Percentiles rank a stretch among this genome's conserved stretches.
These are phyloP conservation scores for Platysteira castanea DNA, from an alignment of 2,113 vertebrate genomes.

Conservation along the genomic window DNA sequence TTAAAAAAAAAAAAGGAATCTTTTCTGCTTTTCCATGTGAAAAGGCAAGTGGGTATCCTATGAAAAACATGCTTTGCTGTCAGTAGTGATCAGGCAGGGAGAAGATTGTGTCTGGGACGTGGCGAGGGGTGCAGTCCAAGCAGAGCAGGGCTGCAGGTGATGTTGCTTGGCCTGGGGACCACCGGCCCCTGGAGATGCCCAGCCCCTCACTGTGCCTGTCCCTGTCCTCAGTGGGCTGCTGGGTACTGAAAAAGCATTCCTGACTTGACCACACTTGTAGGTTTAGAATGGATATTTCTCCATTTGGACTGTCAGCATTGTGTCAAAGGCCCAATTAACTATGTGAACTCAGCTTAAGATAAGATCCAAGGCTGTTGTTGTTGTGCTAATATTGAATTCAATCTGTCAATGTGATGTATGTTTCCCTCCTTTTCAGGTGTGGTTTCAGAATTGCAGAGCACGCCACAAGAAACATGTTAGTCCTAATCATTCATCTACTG, in stretches of 20 bases:
- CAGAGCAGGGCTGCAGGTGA: rapidly evolving
- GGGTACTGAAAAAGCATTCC: neutral
- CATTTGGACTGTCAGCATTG: neutral
- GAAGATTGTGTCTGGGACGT: rapidly evolving
- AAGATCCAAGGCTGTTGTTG: neutral
- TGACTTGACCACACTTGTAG: rapidly evolving
- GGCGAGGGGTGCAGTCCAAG: rapidly evolving
- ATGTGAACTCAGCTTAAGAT: neutral
- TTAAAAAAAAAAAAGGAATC: neutral
- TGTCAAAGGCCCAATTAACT: neutral
- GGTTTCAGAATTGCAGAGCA: slow-evolving; percentile 96
- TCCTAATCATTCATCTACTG: slow-evolving; percentile 82
- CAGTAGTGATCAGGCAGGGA: neutral
- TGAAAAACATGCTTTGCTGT: neutral
- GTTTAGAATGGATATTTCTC: neutral
- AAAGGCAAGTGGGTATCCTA: neutral
- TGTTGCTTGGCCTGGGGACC: neutral
- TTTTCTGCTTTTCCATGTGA: rapidly evolving
- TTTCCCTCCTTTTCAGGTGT: slow-evolving; percentile 76
- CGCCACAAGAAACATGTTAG: slow-evolving; percentile 96
- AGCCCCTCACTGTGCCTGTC: rapidly evolving
- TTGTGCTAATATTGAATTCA: neutral
- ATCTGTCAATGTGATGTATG: neutral
- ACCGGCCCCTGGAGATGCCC: rapidly evolving
- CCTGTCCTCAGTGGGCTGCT: no score